Percentiles rank a stretch among this genome's conserved stretches.
Evolutionary conservation across 2,888 invertebrate species (phyloP).

Genomic region (Phaedon cochleariae): DNA sequence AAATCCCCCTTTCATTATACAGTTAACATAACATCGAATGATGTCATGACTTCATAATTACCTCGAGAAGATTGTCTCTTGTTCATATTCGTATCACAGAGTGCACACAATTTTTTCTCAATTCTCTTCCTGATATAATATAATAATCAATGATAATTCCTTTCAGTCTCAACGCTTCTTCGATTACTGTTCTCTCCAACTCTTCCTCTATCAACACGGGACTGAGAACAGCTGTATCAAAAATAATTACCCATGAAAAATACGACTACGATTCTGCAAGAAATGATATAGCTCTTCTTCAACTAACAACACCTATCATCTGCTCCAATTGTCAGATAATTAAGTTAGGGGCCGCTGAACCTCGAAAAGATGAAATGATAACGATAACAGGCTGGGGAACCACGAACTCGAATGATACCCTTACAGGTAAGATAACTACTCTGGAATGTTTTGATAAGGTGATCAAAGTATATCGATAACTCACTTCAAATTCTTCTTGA

Average conservation of each 20-base stretch:
- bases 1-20: no score
- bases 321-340: constrained; percentile 9
- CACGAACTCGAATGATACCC: neutral
- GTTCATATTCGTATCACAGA: no score
- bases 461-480: no score
- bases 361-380: neutral
- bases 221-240: neutral
- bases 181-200: constrained; percentile 11
- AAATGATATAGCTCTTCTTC: constrained; percentile 20
- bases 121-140: no score
- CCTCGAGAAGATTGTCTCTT: no score
- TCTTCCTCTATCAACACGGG: constrained; percentile 15
- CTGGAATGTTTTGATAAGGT: no score
- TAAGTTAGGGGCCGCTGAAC: constrained; percentile 3
- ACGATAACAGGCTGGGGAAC: constrained; percentile 23
- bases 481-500: no score
- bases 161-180: neutral
- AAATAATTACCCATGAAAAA: constrained; percentile 7
- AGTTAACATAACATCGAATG: no score
- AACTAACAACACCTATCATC: constrained; percentile 13
- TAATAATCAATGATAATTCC: no score
- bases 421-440: neutral
- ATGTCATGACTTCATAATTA: no score
- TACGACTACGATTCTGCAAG: constrained; percentile 9
- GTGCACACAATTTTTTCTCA: no score